Evolutionary conservation across 2,888 invertebrate species (phyloP).

Genomic region (Leptarthrus brevirostris): DNA sequence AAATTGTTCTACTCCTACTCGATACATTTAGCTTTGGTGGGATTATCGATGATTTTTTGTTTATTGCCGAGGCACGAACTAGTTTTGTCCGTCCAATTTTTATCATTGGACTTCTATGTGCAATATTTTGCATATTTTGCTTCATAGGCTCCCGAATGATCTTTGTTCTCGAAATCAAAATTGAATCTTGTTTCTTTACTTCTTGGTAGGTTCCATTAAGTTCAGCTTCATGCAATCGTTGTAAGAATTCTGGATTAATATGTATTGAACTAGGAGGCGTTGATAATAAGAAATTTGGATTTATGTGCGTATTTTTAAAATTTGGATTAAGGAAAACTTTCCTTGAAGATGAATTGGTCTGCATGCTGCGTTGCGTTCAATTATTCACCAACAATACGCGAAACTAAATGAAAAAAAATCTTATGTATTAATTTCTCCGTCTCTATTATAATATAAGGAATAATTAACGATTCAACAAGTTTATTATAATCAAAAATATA

Average conservation of each 20-base stretch:
- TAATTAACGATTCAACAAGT: no score
- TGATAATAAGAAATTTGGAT: conserved; percentile 63
- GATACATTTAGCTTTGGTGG: no score
- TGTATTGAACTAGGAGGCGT: conserved; percentile 62
- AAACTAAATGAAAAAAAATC: neutral
- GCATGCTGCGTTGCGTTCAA: conserved; percentile 10
- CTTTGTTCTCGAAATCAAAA: conserved; percentile 63
- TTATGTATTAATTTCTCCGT: no score
- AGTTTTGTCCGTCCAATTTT: conserved; percentile 63
- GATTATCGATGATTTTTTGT: neutral
- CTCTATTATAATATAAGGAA: no score
- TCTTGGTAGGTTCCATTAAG: no score
- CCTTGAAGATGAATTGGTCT: conserved; percentile 54
- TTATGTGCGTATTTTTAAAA: conserved; percentile 64
- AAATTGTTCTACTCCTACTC: no score
- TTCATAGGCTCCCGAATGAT: conserved; percentile 60
- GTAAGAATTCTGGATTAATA: conserved; percentile 69
- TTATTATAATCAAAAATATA: no score
- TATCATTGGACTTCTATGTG: conserved; percentile 58
- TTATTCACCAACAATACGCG: neutral
- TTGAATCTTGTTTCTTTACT: neutral
- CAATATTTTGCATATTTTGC: neutral
- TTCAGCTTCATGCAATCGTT: conserved; percentile 48
- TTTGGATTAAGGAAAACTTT: conserved; percentile 66
- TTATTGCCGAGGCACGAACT: conserved; percentile 56